Base-by-base conservation (phyloP, 1,140 invertebrate genomes). In the Teleopsis dalmanni region DNA sequence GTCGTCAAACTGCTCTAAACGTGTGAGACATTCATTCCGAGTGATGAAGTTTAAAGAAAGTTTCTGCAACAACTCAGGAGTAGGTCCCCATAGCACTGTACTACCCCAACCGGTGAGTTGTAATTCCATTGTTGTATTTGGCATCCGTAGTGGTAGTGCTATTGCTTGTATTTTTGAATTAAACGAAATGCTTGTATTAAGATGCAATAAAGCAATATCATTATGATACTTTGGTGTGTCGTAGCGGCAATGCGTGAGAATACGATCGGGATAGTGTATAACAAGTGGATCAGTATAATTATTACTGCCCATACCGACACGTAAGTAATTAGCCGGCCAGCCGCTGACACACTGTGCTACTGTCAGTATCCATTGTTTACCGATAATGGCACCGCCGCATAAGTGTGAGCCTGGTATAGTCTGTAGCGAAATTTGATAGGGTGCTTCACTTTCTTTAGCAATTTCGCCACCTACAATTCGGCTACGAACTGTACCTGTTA, bases 191-290 rank as follows among this genome's bases (percentile, higher is more conserved):
- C 62, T 48, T 2, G 47, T 50, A 1, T 55, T 51, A 4, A 76
- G 46, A 29, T 65, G 62, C 11, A 78, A 47, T 1, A 79, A 47
- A 40, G 72, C 76, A 26, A 79, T 71, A 50, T 79, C 77, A 52
- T 79, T 77, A 19, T 42, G 40, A 53, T 55, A 56, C 1, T 1
- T 3, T 0, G 61, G 61, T 19, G 42, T 47, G 27, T 65, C 56
- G 29, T 74, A 60, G 29, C 58, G 62, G 35, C 59, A 61, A 27
- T 62, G 59, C 9, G 48, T 42, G 18, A 48, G 43, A 3, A 50
- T 50, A 13, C 57, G 38, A 14, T 56, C 19, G 0, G 57, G 18
- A 16, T 51, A 44, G 25, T 51, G 50, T 4, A 34, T 45, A 8
- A 33, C 47, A 11, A 45, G 58, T 41, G 62, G 55, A 21, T 26